A percentile compares a stretch with the other conserved stretches of the same genome.
phyloP scores from a whole-genome alignment of 1,140 invertebrate species.

The roundworm (Caenorhabditis elegans) region DNA sequence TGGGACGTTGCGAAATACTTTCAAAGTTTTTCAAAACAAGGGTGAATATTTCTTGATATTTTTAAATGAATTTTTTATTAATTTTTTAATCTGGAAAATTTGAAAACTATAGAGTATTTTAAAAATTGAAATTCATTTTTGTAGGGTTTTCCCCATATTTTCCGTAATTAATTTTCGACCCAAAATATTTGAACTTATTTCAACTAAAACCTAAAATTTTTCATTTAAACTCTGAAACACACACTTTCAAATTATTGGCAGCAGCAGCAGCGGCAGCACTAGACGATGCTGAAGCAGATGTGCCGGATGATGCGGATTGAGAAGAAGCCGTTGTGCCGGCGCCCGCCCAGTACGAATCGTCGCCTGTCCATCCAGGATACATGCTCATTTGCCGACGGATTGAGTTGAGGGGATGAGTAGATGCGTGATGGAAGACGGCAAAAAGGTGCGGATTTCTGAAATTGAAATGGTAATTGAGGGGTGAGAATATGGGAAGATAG shows the following conservation, averaged over 20 bases:
- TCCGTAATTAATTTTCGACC: no score
- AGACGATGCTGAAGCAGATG: constrained; percentile 2
- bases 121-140: no score
- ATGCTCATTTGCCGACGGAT: constrained; percentile 25
- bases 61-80: no score
- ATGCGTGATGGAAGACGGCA: not conserved
- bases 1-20: no score
- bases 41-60: no score
- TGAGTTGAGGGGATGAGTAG: not conserved
- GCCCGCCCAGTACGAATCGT: constrained; percentile 42
- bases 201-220: no score
- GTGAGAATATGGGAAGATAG: not conserved
- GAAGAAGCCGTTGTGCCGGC: constrained; percentile 20
- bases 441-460: not conserved
- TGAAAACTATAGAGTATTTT: no score
- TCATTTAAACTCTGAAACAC: no score
- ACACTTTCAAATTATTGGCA: constrained; percentile 19
- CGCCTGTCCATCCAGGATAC: constrained; percentile 40
- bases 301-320: not conserved
- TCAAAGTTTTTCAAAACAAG: no score
- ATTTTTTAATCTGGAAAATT: no score
- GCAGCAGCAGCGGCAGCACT: constrained; percentile 6
- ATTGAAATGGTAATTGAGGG: constrained; percentile 18
- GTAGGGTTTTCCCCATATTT: no score
- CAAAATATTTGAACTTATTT: no score